phyloP scores from a whole-genome alignment of 2,797 vertebrate genomes.

The Falco peregrinus region DNA sequence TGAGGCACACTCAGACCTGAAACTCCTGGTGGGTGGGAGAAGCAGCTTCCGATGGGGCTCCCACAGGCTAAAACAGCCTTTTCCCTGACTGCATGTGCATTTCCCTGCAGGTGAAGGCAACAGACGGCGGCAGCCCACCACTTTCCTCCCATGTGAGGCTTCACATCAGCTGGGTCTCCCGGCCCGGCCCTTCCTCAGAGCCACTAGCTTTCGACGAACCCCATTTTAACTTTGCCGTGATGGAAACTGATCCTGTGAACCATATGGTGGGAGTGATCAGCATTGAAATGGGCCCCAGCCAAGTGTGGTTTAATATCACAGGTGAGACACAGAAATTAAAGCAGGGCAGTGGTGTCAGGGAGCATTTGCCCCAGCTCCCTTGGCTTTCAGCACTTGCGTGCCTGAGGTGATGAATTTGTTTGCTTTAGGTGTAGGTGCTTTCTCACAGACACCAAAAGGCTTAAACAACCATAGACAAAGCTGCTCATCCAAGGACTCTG shows the following conservation, averaged over 20 bases:
- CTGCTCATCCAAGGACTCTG: background rate
- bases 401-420: conserved; percentile 34
- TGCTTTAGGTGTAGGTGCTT: conserved; percentile 44
- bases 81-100: background rate
- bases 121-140: conserved; percentile 83
- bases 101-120: conserved; percentile 86
- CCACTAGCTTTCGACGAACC: conserved; percentile 88
- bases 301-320: conserved; percentile 89
- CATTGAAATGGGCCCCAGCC: conserved; percentile 82
- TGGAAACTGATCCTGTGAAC: conserved; percentile 93
- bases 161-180: conserved; percentile 88
- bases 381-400: background rate
- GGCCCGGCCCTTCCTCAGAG: conserved; percentile 77
- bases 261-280: conserved; percentile 96
- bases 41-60: background rate
- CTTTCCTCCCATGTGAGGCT: conserved; percentile 86
- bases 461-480: conserved; percentile 11
- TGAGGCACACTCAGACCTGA: background rate
- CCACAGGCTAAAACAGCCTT: background rate
- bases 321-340: conserved; percentile 76
- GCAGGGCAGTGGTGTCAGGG: background rate
- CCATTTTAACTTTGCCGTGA: conserved; percentile 89
- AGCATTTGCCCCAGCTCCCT: background rate
- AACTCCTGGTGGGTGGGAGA: background rate
- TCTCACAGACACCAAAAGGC: conserved; percentile 1